A percentile compares a stretch with the other conserved stretches of the same genome.
These are phyloP conservation scores for Tyria jacobaeae DNA, from an alignment of 2,888 invertebrate genomes.

Conservation along the genomic window DNA sequence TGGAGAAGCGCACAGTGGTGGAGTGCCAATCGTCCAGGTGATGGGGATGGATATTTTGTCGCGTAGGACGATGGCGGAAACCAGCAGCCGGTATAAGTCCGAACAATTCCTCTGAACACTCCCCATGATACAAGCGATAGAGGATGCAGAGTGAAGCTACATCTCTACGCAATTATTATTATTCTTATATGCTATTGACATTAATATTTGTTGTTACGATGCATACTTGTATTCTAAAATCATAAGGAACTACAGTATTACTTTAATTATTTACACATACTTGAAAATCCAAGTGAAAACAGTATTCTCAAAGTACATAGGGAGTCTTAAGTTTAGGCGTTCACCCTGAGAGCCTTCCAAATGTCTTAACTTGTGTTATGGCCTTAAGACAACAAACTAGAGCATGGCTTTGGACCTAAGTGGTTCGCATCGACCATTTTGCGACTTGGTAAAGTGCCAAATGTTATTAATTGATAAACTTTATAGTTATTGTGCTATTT, in stretches of 20 bases:
- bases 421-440: conserved; percentile 61
- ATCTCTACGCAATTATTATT: too few relatives aligned
- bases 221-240: neutral
- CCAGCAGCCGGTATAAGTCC: too few relatives aligned
- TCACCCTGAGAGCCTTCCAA: conserved; percentile 48
- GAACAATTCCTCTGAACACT: too few relatives aligned
- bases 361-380: conserved; percentile 65
- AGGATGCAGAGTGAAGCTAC: too few relatives aligned
- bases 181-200: too few relatives aligned
- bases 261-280: neutral
- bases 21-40: too few relatives aligned
- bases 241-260: neutral
- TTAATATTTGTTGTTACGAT: too few relatives aligned
- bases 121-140: too few relatives aligned
- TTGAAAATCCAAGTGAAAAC: conserved; percentile 25
- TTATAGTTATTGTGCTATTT: conserved; percentile 59
- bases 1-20: too few relatives aligned
- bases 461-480: conserved; percentile 65
- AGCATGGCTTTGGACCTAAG: conserved; percentile 54
- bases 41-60: too few relatives aligned
- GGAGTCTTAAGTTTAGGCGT: conserved; percentile 32
- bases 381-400: conserved; percentile 63
- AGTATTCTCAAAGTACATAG: conserved; percentile 8
- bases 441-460: conserved; percentile 69
- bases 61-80: too few relatives aligned